A percentile compares a stretch with the other conserved stretches of the same genome.
These are phyloP conservation scores for Beris morrisii DNA, from an alignment of 2,888 invertebrate genomes.

Conservation along the genomic window DNA sequence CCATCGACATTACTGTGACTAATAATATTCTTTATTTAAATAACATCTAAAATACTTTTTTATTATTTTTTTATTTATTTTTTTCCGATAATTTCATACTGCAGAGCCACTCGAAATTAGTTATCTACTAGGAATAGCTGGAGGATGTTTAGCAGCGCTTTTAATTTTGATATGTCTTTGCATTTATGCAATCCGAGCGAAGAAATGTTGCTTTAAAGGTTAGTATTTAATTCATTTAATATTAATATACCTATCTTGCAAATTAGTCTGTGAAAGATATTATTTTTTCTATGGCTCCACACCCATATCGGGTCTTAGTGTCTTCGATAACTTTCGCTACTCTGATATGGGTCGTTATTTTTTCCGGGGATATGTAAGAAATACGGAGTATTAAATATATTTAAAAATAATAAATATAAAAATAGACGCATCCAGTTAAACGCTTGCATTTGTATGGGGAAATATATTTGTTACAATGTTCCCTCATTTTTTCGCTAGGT, in stretches of 20 bases:
- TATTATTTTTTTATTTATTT: background rate
- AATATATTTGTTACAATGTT: too few species aligned
- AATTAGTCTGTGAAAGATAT: too few species aligned
- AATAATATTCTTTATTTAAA: background rate
- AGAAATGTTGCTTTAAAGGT: slow-evolving; percentile 67
- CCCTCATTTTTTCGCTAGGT: too few species aligned
- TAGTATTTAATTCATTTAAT: slow-evolving; percentile 49
- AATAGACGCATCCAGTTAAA: too few species aligned
- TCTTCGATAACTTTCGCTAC: too few species aligned
- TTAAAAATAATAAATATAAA: too few species aligned
- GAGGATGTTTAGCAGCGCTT: slow-evolving; percentile 61
- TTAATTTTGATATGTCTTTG: slow-evolving; percentile 61
- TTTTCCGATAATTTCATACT: background rate
- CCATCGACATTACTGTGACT: slow-evolving; percentile 1
- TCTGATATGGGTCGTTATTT: too few species aligned
- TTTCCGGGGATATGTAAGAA: too few species aligned
- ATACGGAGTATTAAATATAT: too few species aligned
- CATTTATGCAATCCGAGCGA: slow-evolving; percentile 62
- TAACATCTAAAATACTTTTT: background rate
- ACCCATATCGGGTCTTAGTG: too few species aligned
- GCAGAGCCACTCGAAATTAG: slow-evolving; percentile 65
- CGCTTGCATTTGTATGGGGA: too few species aligned
- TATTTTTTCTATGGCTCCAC: too few species aligned
- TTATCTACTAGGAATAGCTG: slow-evolving; percentile 62
- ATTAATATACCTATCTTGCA: background rate